A percentile compares a stretch with the other conserved stretches of the same genome.
Conservation (phyloP, 2,888 invertebrate species). For the Tinea pellionella region DNA sequence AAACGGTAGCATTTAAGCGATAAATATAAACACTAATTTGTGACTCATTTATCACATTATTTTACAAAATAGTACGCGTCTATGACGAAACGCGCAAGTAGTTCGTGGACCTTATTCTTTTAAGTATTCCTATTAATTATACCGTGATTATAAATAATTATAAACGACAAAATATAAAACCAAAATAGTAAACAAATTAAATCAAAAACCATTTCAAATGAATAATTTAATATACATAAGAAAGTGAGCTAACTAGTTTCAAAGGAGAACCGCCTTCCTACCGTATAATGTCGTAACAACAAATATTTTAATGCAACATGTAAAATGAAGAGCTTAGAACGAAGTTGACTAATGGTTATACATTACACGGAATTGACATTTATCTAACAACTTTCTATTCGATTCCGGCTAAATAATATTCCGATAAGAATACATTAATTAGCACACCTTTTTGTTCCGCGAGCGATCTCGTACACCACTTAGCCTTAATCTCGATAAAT, state of each 20-base stretch:
- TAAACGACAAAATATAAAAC: too few species aligned
- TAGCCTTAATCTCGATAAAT: too few species aligned
- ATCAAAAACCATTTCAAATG: background rate
- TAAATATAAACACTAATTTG: too few species aligned
- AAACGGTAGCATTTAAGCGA: too few species aligned
- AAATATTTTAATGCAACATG: background rate
- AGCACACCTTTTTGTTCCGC: background rate
- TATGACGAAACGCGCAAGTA: too few species aligned
- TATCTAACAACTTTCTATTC: background rate
- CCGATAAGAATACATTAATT: background rate
- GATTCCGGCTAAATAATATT: background rate
- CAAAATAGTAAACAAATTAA: background rate
- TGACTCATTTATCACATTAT: too few species aligned
- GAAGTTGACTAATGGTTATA: background rate
- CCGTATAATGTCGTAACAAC: background rate
- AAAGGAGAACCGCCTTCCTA: background rate
- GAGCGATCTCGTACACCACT: background rate
- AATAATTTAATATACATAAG: conserved; percentile 1
- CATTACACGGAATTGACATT: background rate
- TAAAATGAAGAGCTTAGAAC: background rate
- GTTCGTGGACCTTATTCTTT: too few species aligned
- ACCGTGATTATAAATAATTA: too few species aligned
- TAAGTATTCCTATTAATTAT: too few species aligned
- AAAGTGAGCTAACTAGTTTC: background rate
- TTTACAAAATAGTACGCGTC: too few species aligned